A percentile compares a stretch with the other conserved stretches of the same genome.
Evolutionary conservation across 2,888 invertebrate genomes (phyloP).

Genomic region (Zonitis immaculata): DNA sequence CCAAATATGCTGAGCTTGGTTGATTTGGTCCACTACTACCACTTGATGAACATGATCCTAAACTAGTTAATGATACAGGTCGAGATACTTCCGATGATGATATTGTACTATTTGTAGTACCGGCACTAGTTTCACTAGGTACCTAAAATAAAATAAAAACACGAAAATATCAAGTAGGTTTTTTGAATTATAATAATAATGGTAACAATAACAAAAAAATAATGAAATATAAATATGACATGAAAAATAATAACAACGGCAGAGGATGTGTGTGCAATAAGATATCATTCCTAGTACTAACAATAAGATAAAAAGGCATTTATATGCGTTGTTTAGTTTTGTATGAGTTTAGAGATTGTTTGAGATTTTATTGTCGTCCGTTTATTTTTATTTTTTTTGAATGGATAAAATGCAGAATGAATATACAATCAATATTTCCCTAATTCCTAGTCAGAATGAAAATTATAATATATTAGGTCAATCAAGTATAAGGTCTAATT

Average conservation of each 20-base stretch:
- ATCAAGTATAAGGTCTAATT: too few species aligned
- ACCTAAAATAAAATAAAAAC: too few species aligned
- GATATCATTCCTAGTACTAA: background rate
- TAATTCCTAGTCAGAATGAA: too few species aligned
- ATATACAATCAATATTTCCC: too few species aligned
- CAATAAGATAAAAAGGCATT: background rate
- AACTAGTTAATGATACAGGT: constrained; percentile 72
- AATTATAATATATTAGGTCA: too few species aligned
- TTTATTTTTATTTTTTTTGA: background rate
- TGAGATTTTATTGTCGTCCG: background rate
- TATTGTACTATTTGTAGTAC: constrained; percentile 53
- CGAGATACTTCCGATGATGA: constrained; percentile 56
- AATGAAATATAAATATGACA: background rate
- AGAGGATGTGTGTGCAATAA: background rate
- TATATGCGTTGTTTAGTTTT: background rate
- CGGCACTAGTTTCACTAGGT: constrained; percentile 48
- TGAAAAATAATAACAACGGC: background rate
- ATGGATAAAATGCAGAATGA: too few species aligned
- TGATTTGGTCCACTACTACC: constrained; percentile 57
- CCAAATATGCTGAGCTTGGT: constrained; percentile 73
- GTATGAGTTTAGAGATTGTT: background rate
- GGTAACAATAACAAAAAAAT: constrained; percentile 11
- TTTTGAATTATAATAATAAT: background rate
- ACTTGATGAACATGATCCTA: constrained; percentile 68
- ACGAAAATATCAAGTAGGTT: too few species aligned